Evolutionary conservation across 92 coral and sea anemone species (phyloP).

Genomic region (Ricordea florida): DNA sequence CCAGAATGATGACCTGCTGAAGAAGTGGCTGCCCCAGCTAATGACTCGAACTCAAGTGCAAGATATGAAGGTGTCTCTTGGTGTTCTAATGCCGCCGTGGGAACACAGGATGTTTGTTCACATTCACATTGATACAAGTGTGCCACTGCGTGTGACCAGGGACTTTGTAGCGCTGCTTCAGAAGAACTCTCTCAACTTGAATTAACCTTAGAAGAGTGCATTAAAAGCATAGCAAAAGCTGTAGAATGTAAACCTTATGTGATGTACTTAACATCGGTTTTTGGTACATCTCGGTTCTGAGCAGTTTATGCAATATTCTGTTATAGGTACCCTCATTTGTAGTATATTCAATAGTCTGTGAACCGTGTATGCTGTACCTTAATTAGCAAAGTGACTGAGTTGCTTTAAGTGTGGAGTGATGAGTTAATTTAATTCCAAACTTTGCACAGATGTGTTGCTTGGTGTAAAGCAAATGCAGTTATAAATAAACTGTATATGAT

Average conservation of each 20-base stretch:
- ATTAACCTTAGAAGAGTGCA: not conserved
- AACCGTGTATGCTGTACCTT: too few relatives aligned
- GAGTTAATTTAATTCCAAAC: too few relatives aligned
- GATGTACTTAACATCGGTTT: not conserved
- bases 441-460: too few relatives aligned
- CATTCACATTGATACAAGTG: slow-evolving; percentile 55
- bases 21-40: slow-evolving; percentile 60
- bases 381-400: too few relatives aligned
- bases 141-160: slow-evolving; percentile 65
- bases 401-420: too few relatives aligned
- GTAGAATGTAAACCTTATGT: not conserved
- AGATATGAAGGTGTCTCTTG: slow-evolving; percentile 68
- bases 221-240: not conserved
- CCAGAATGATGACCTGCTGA: slow-evolving; percentile 17
- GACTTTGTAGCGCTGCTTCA: slow-evolving; percentile 82
- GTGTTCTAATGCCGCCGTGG: slow-evolving; percentile 90
- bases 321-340: too few relatives aligned
- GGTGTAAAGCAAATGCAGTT: too few relatives aligned
- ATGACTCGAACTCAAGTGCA: slow-evolving; percentile 36
- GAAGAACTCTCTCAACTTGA: slow-evolving; percentile 49
- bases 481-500: too few relatives aligned
- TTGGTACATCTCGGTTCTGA: too few relatives aligned
- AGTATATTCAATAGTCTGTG: too few relatives aligned
- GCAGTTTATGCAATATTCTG: too few relatives aligned
- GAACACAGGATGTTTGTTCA: slow-evolving; percentile 66